Conservation (phyloP, 2,888 invertebrate species). For the Epirrhoe alternata region DNA sequence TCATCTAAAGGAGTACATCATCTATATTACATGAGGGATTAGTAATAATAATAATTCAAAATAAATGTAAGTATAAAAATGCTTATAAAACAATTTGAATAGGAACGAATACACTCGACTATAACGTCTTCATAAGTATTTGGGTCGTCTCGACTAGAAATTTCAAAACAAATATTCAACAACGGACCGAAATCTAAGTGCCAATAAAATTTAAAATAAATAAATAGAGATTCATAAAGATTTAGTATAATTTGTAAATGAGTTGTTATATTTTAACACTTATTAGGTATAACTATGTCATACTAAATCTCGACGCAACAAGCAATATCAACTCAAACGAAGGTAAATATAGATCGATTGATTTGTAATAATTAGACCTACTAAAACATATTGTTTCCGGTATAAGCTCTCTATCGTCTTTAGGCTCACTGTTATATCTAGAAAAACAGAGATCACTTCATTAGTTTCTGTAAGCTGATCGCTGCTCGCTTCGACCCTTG, state of each 20-base stretch:
- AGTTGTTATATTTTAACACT: slow-evolving; percentile 53
- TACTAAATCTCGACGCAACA: slow-evolving; percentile 75
- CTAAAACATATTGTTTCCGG: slow-evolving; percentile 78
- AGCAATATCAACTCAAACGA: slow-evolving; percentile 81
- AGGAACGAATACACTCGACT: slow-evolving; percentile 74
- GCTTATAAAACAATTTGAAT: slow-evolving; percentile 57
- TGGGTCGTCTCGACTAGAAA: slow-evolving; percentile 81
- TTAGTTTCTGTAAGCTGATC: slow-evolving; percentile 29
- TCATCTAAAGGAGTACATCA: slow-evolving; percentile 65
- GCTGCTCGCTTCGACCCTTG: slow-evolving; percentile 22
- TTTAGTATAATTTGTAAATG: slow-evolving; percentile 42
- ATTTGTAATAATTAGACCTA: slow-evolving; percentile 75
- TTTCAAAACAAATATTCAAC: slow-evolving; percentile 58
- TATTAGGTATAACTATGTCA: slow-evolving; percentile 70
- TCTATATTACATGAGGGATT: slow-evolving; percentile 66
- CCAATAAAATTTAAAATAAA: slow-evolving; percentile 56
- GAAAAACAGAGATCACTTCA: slow-evolving; percentile 71
- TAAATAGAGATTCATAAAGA: slow-evolving; percentile 61
- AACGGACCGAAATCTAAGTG: slow-evolving; percentile 62
- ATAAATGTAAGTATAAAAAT: slow-evolving; percentile 53
- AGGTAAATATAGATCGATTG: slow-evolving; percentile 80
- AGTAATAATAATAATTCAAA: slow-evolving; percentile 52
- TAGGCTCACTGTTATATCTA: slow-evolving; percentile 76
- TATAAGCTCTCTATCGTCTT: slow-evolving; percentile 81
- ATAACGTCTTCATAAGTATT: slow-evolving; percentile 70